phyloP scores from a whole-genome alignment of 2,888 invertebrate species.

The Tenthredo mesomela region DNA sequence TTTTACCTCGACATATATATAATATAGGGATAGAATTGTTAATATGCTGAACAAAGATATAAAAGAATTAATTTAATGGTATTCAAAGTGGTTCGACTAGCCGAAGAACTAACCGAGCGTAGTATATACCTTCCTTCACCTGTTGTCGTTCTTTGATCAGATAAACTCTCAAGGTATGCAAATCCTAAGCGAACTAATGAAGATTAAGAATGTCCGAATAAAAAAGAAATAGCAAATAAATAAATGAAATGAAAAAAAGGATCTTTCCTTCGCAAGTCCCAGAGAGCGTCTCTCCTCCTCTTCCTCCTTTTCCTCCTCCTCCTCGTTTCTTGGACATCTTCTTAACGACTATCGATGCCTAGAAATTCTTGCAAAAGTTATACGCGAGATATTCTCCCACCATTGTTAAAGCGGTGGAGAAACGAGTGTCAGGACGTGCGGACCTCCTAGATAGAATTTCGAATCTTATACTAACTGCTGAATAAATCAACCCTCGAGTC shows the following conservation, averaged over 20 bases:
- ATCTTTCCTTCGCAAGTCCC: neutral
- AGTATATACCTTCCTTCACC: constrained; percentile 60
- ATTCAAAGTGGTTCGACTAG: constrained; percentile 37
- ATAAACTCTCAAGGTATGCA: constrained; percentile 75
- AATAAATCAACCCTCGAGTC: constrained; percentile 61
- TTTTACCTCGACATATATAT: neutral
- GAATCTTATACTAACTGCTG: constrained; percentile 56
- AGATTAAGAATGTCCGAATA: constrained; percentile 74
- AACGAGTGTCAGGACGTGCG: constrained; percentile 69
- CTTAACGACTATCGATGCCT: constrained; percentile 70
- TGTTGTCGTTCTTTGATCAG: constrained; percentile 72
- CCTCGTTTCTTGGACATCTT: constrained; percentile 73
- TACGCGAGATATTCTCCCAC: constrained; percentile 52
- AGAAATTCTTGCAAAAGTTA: constrained; percentile 67
- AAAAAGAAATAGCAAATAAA: constrained; percentile 57
- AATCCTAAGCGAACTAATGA: constrained; percentile 75
- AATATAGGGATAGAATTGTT: neutral
- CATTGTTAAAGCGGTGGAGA: constrained; percentile 61
- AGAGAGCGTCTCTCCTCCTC: neutral
- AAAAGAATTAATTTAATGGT: constrained; percentile 31
- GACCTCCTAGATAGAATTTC: constrained; percentile 74
- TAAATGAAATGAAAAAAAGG: constrained; percentile 44
- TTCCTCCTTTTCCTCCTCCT: neutral
- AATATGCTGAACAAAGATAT: neutral
- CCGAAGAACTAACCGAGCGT: neutral